phyloP scores from a whole-genome alignment of 2,797 vertebrate species.

The Petrocephalus schoutedeni region DNA sequence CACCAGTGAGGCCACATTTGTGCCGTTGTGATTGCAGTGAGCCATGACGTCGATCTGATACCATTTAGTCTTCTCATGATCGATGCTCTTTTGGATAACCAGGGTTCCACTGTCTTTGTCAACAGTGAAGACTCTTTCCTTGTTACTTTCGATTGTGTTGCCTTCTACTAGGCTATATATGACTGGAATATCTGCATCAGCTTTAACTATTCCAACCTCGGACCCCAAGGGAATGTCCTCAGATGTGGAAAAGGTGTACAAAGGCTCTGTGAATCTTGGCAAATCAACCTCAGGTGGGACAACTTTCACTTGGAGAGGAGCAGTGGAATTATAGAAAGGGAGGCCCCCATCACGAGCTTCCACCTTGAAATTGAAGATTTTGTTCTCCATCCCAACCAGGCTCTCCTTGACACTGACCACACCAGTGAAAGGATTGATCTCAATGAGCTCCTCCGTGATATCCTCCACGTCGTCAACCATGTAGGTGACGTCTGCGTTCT shows the following conservation, averaged over 20 bases:
- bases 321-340: conserved; percentile 82
- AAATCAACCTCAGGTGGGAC: conserved; percentile 81
- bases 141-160: conserved; percentile 89
- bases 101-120: conserved; percentile 79
- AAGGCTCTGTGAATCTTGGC: conserved; percentile 89
- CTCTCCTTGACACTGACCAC: conserved; percentile 85
- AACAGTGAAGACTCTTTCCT: conserved; percentile 78
- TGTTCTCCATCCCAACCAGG: conserved; percentile 83
- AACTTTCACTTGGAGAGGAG: conserved; percentile 83
- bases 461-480: conserved; percentile 76
- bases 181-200: conserved; percentile 78
- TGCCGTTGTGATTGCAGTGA: conserved; percentile 79
- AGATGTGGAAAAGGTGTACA: conserved; percentile 86
- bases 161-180: conserved; percentile 95
- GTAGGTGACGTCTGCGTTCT: conserved; percentile 93
- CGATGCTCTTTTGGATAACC: conserved; percentile 79
- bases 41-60: conserved; percentile 92
- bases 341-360: conserved; percentile 86
- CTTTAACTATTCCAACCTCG: conserved; percentile 83
- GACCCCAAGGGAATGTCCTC: conserved; percentile 85
- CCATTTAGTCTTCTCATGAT: conserved; percentile 91
- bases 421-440: conserved; percentile 87
- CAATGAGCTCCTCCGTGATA: conserved; percentile 76
- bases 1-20: conserved; percentile 80
- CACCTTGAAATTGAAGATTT: conserved; percentile 85